Evolutionary conservation across 2,797 vertebrate species (phyloP).

Genomic region (Valencia hispanica): DNA sequence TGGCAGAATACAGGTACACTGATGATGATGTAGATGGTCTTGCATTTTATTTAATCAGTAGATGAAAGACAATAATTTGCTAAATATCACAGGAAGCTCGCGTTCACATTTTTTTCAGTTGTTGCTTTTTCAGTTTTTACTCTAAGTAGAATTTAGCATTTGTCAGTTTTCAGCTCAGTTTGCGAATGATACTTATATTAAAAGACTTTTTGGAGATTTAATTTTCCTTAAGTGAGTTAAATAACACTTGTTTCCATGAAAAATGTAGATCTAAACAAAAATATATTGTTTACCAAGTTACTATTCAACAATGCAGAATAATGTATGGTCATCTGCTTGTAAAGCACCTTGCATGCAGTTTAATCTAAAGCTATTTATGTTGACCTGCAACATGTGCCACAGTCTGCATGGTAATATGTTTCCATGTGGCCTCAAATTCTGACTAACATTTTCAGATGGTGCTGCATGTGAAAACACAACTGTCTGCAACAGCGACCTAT

Average conservation of each 20-base stretch:
- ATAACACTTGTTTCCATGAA: background rate
- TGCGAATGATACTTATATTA: background rate
- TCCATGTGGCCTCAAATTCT: background rate
- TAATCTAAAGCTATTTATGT: background rate
- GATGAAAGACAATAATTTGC: background rate
- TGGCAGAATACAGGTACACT: background rate
- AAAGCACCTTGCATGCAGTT: background rate
- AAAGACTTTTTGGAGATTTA: background rate
- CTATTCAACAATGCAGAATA: background rate
- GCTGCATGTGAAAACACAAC: background rate
- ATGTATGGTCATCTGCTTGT: background rate
- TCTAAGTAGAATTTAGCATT: background rate
- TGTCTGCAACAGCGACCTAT: background rate
- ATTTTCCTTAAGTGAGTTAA: background rate
- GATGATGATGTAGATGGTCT: background rate
- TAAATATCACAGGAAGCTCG: background rate
- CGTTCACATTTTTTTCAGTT: background rate
- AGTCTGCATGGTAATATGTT: background rate
- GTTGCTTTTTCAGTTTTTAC: background rate
- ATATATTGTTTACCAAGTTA: background rate
- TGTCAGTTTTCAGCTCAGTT: background rate
- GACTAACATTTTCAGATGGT: background rate
- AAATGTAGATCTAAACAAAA: background rate
- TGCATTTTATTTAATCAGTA: no score
- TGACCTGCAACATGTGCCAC: background rate